Conservation (phyloP, 1,140 invertebrate species). For the Eueides isabella region DNA sequence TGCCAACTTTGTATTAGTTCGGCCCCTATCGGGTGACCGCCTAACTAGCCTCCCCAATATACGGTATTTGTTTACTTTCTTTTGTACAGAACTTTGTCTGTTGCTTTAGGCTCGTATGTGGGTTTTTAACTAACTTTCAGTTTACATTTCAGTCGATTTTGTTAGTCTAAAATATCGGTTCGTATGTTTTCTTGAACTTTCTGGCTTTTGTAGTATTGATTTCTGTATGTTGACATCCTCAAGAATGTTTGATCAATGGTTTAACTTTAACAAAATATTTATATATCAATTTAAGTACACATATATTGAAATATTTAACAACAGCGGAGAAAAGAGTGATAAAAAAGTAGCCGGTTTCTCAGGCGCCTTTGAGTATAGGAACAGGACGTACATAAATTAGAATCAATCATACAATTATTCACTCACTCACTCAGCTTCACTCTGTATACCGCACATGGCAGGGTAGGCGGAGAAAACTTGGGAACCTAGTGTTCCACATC, state of each 20-base stretch:
- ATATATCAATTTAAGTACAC: too few relatives aligned
- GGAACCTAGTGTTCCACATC: too few relatives aligned
- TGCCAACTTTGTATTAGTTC: constrained; percentile 40
- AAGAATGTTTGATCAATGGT: background rate
- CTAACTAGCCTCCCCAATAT: constrained; percentile 40
- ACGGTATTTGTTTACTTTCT: constrained; percentile 43
- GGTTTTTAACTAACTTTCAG: constrained; percentile 31
- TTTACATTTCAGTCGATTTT: constrained; percentile 16
- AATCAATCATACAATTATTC: too few relatives aligned
- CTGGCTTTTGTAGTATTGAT: constrained; percentile 1
- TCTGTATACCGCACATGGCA: too few relatives aligned
- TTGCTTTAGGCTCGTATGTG: constrained; percentile 39
- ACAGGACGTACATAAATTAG: too few relatives aligned
- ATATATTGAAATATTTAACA: too few relatives aligned
- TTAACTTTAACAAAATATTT: too few relatives aligned
- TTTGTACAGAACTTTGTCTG: constrained; percentile 38
- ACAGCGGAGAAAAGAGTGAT: too few relatives aligned
- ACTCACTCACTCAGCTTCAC: too few relatives aligned
- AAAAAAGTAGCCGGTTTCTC: too few relatives aligned
- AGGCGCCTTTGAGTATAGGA: too few relatives aligned
- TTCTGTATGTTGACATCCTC: background rate
- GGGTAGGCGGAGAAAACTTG: too few relatives aligned
- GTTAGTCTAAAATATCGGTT: constrained; percentile 6
- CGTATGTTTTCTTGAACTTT: background rate
- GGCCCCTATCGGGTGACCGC: constrained; percentile 37